Base-by-base conservation (phyloP, 2,888 invertebrate species). In the Cyclophora albipunctata region DNA sequence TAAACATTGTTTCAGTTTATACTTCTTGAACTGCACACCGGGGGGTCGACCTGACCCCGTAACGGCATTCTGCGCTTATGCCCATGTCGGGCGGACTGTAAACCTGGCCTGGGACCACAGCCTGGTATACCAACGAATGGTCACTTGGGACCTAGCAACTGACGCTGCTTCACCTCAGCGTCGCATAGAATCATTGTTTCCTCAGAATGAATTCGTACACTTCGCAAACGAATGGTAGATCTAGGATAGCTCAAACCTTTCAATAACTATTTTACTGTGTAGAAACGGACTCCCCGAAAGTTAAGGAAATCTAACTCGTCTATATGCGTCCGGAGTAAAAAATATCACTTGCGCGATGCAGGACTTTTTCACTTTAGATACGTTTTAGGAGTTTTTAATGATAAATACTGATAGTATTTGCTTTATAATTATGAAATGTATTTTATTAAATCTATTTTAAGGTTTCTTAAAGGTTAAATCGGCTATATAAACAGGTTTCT, bases 231-330 rank as follows among this genome's bases (percentile, higher is more conserved):
- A 52, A 53, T 59, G 57, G 57, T 62, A 20, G 69, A 63, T 40
- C 68, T 69, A 62, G 64, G 40, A 58, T 64, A 71, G 73, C 62
- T 53, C 68, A 54, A 54, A 55, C 61, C 65, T 65, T 62, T 55
- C 57, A 46, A 54, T 54, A 50, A 70, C 75, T 69, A 62, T 45
- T 40, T 54, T 42, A 56, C 74, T 73, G 71, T 66, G 72, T 73
- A 76, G 75, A 74, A 69, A 73, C 71, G 74, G 74, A 73, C 74
- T 71, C 71, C 69, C 73, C 62, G 34, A 33, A 0, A 0, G 3
- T 5, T 0, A n/a, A 0, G 0, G 0, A 0, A 0, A 0, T 2
- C 5, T 20, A 7, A 46, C 20, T 41, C 51, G 46, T 67, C 67
- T 67, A 58, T 66, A 67, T 60, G 42, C 56, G 5, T 59, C 42